A percentile compares a stretch with the other conserved stretches of the same genome.
Evolutionary conservation across 2,888 invertebrate species (phyloP).

Genomic region (Machimus atricapillus): DNA sequence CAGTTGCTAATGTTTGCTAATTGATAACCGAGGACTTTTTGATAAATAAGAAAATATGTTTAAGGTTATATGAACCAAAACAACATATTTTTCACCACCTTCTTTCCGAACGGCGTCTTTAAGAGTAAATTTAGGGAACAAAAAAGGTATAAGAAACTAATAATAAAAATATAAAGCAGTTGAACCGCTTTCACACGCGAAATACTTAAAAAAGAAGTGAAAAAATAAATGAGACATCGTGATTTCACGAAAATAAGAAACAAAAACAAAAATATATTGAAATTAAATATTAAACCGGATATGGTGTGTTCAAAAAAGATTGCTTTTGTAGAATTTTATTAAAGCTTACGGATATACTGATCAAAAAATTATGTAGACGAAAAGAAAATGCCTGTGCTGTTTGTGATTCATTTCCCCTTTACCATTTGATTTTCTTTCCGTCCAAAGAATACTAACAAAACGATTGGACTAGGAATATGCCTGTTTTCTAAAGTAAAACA

Average conservation of each 20-base stretch:
- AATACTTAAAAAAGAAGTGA: neutral
- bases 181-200: neutral
- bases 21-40: neutral
- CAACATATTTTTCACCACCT: neutral
- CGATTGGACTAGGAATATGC: neutral
- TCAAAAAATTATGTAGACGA: neutral
- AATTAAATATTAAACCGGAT: neutral
- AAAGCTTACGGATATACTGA: neutral
- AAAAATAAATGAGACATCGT: neutral
- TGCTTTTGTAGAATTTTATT: conserved; percentile 38
- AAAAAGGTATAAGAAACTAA: conserved; percentile 10
- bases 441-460: conserved; percentile 15
- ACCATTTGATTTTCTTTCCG: conserved; percentile 8
- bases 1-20: neutral
- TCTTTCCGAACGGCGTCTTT: conserved; percentile 1
- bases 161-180: neutral
- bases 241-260: conserved; percentile 8
- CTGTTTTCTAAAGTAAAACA: neutral
- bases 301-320: conserved; percentile 25
- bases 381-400: neutral
- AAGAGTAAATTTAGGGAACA: conserved; percentile 10
- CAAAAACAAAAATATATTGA: neutral
- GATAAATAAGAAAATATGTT: neutral
- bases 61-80: neutral
- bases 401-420: conserved; percentile 8